These are phyloP conservation scores for Rhabdornis inornatus DNA, from an alignment of 2,113 vertebrate species.

Conservation along the genomic window DNA sequence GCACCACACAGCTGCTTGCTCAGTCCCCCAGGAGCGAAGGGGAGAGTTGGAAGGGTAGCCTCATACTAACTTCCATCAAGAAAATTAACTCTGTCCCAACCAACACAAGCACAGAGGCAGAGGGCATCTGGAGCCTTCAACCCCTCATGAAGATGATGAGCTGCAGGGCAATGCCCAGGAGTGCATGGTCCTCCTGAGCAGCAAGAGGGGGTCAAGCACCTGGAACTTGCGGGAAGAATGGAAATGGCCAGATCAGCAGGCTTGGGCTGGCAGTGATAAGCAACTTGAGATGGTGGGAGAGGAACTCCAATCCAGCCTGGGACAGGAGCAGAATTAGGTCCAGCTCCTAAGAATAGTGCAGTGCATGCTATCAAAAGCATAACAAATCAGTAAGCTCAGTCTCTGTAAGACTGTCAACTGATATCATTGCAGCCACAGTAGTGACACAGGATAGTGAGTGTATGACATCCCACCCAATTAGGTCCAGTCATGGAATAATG, in stretches of 20 bases:
- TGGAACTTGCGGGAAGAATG: not conserved
- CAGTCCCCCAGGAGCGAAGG: not conserved
- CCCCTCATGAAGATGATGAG: not conserved
- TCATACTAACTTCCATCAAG: not conserved
- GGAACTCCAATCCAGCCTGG: not conserved
- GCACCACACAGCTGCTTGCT: not conserved
- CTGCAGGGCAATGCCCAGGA: not conserved
- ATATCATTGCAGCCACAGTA: not conserved
- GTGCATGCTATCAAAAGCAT: not conserved
- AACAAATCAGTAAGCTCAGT: not conserved
- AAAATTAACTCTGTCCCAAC: not conserved
- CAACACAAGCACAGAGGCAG: not conserved
- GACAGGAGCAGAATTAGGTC: not conserved
- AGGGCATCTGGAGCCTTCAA: not conserved
- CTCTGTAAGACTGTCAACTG: not conserved
- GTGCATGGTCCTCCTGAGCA: accelerated
- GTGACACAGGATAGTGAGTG: accelerated
- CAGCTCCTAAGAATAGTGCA: not conserved
- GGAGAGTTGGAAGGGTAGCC: not conserved
- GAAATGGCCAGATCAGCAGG: not conserved
- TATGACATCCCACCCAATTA: not conserved
- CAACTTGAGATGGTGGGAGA: accelerated
- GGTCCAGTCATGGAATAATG: not conserved
- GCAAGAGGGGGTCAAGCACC: not conserved
- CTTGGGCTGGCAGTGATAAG: not conserved